Percentiles rank a stretch among this genome's conserved stretches.
Conservation (phyloP, 2,888 invertebrate species). For the Nemoura dubitans region DNA sequence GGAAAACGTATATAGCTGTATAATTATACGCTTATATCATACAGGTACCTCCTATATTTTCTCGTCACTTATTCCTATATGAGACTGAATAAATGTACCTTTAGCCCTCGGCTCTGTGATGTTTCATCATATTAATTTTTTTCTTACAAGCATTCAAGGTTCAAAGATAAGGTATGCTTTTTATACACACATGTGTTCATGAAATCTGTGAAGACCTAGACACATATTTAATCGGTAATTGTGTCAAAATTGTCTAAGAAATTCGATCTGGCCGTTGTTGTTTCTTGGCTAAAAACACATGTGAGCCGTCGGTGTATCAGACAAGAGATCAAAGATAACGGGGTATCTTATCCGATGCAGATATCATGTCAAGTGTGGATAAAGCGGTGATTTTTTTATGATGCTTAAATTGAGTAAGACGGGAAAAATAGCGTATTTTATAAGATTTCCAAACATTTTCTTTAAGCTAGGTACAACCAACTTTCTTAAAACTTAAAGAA, state of each 20-base stretch:
- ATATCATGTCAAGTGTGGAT: neutral
- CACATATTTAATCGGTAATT: conserved; percentile 33
- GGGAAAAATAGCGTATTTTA: neutral
- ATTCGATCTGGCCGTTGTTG: neutral
- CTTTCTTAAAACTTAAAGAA: no score
- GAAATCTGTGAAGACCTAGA: conserved; percentile 34
- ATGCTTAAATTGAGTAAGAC: neutral
- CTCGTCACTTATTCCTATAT: no score
- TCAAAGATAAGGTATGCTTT: conserved; percentile 16
- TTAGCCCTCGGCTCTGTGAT: no score
- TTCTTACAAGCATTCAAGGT: conserved; percentile 7
- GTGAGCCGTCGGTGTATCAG: neutral
- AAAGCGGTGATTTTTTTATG: neutral
- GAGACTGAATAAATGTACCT: no score
- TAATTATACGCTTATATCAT: no score
- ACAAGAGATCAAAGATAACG: neutral
- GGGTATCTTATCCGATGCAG: conserved; percentile 21
- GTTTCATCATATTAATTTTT: no score
- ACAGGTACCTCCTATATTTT: no score
- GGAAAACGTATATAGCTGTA: no score
- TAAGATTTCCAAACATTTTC: no score
- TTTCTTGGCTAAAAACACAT: no score
- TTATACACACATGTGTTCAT: neutral
- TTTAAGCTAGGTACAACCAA: no score
- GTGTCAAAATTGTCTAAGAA: conserved; percentile 30